Evolutionary conservation across 2,113 vertebrate genomes (phyloP).

Genomic region (Indicator indicator): DNA sequence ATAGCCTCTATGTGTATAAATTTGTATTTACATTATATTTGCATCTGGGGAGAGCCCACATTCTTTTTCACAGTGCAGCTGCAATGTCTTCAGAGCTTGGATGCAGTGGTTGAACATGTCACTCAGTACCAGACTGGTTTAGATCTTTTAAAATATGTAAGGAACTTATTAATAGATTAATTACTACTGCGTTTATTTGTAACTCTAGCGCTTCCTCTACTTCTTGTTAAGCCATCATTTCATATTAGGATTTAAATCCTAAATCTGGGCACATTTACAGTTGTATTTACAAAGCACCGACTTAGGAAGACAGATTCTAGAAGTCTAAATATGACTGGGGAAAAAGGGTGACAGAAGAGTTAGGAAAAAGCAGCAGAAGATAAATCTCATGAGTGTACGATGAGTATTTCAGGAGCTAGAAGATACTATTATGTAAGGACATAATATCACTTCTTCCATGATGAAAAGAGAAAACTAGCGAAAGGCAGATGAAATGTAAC

Average conservation of each 20-base stretch:
- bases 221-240: conserved; percentile 52
- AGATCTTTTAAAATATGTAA: neutral
- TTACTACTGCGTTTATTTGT: neutral
- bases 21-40: conserved; percentile 27
- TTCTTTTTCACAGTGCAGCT: conserved; percentile 26
- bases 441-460: neutral
- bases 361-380: neutral
- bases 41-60: conserved; percentile 14
- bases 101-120: neutral
- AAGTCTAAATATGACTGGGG: neutral
- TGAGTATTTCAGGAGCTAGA: neutral
- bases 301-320: neutral
- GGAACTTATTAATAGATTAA: neutral
- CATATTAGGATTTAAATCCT: conserved; percentile 12
- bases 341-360: neutral
- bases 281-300: neutral
- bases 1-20: neutral
- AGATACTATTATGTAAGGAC: neutral
- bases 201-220: conserved; percentile 28
- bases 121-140: neutral
- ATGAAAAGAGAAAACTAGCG: neutral
- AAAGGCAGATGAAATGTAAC: neutral
- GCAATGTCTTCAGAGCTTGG: neutral
- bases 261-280: conserved; percentile 27
- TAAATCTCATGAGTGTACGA: neutral